Evolutionary conservation across 2,113 vertebrate genomes (phyloP).

Genomic region (Eubucco bourcierii): DNA sequence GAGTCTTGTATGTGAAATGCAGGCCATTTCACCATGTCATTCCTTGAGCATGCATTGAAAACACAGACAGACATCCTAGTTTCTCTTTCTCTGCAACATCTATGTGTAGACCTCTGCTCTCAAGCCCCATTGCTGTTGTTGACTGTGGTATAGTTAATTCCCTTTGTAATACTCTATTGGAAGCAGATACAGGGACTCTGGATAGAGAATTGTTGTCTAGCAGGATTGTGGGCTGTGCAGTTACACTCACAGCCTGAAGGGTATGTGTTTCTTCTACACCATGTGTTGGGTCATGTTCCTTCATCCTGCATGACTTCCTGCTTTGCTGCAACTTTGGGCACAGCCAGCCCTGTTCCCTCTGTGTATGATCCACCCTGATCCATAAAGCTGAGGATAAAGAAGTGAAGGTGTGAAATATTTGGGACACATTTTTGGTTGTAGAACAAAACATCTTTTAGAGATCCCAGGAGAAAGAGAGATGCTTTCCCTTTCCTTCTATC

Average conservation of each 20-base stretch:
- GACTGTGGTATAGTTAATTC: not conserved
- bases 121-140: not conserved
- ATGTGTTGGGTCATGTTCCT: not conserved
- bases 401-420: not conserved
- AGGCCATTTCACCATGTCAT: fast-evolving
- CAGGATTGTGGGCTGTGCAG: not conserved
- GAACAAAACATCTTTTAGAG: not conserved
- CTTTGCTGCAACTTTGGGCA: not conserved
- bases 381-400: not conserved
- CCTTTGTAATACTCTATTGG: not conserved
- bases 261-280: not conserved
- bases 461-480: not conserved
- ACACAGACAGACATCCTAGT: not conserved
- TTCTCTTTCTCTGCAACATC: not conserved
- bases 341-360: not conserved
- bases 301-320: not conserved
- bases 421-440: not conserved
- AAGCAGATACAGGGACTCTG: conserved; percentile 27
- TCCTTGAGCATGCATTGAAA: fast-evolving
- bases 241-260: not conserved
- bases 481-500: not conserved
- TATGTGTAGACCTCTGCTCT: not conserved
- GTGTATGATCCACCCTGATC: fast-evolving
- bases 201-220: not conserved
- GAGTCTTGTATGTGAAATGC: fast-evolving